Percentiles rank a stretch among this genome's conserved stretches.
Conservation (phyloP, 2,888 invertebrate genomes). For the Pseudoips prasinana region DNA sequence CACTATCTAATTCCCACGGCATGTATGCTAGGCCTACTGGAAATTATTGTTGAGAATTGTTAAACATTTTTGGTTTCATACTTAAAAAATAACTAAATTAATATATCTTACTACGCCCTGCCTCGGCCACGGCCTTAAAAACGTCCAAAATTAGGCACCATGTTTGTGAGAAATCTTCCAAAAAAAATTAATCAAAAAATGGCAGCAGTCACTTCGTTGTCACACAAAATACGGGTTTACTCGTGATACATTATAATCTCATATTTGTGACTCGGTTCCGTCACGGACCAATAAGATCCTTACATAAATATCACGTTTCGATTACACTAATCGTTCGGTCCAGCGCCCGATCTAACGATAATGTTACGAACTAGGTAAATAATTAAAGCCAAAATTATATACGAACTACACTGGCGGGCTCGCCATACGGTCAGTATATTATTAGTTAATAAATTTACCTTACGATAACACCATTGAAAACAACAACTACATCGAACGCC, state of each 20-base stretch:
- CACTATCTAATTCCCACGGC: too few relatives aligned
- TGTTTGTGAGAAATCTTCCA: conserved; percentile 36
- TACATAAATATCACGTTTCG: conserved; percentile 34
- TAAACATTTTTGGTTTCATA: too few relatives aligned
- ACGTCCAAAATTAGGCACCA: conserved; percentile 56
- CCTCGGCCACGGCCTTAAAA: conserved; percentile 32
- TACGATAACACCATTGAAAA: neutral
- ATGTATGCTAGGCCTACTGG: too few relatives aligned
- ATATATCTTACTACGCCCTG: too few relatives aligned
- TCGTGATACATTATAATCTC: conserved; percentile 23
- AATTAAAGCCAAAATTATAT: conserved; percentile 25
- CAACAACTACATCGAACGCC: conserved; percentile 14
- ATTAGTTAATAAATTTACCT: conserved; percentile 15
- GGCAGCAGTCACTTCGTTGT: conserved; percentile 55
- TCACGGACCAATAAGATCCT: conserved; percentile 31
- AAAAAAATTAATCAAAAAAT: conserved; percentile 43
- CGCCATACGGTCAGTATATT: conserved; percentile 9
- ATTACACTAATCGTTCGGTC: conserved; percentile 30
- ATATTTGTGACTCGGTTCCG: conserved; percentile 31
- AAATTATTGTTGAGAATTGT: neutral
- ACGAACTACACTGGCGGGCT: conserved; percentile 7
- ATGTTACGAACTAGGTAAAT: conserved; percentile 17
- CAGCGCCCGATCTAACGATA: conserved; percentile 22
- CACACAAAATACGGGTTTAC: conserved; percentile 26
- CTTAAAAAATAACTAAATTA: too few relatives aligned